Evolutionary conservation across 2,888 invertebrate genomes (phyloP), one percentile per base, ranked within the genome.

Genomic region (Ornithoptera alexandrae): DNA sequence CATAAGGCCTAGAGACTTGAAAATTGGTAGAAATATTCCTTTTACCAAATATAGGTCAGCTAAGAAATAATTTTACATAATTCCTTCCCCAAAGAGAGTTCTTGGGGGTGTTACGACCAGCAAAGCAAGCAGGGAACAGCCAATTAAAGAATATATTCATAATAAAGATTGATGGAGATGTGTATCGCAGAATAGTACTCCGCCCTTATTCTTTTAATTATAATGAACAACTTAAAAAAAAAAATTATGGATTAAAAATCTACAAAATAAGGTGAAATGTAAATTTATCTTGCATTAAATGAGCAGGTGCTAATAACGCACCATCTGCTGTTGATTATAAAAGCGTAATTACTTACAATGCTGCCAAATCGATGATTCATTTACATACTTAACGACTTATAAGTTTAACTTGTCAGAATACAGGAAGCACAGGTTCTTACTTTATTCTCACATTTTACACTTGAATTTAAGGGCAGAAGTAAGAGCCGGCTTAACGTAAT

Each of bases 251-350:
- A 39, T 4, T 50, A 50, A 50, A 15, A 50, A 50, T 50, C 17
- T 17, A 50, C 17, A 17, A 15, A 50, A 1, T 50, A 42, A 20
- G 39, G n/a, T 61, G 0, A 20, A 42, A 10, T n/a, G 7, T 61
- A 22, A 62, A 62, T 24, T 20, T 61, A 46, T 36, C 18, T 36
- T 36, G 53, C 60, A 67, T 46, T 30, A 58, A 63, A 20, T 20
- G n/a, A 7, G 53, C 60, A 64, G 69, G 65, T 65, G 65, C 24
- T 63, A 42, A 62, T 66, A 57, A 65, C 65, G 56, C 61, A 57
- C 24, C 24, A 57, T 57, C 57, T 57, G 39, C 62, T 39, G 42
- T 60, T 18, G 12, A 62, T 30, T 57, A 57, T 61, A 62, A 30
- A 46, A n/a, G 36, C 46, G 24, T 17, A 18, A 66, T 60, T 60